Percentiles rank a stretch among this genome's conserved stretches.
phyloP scores from a whole-genome alignment of 2,797 vertebrate genomes.

The Nannoperca australis region DNA sequence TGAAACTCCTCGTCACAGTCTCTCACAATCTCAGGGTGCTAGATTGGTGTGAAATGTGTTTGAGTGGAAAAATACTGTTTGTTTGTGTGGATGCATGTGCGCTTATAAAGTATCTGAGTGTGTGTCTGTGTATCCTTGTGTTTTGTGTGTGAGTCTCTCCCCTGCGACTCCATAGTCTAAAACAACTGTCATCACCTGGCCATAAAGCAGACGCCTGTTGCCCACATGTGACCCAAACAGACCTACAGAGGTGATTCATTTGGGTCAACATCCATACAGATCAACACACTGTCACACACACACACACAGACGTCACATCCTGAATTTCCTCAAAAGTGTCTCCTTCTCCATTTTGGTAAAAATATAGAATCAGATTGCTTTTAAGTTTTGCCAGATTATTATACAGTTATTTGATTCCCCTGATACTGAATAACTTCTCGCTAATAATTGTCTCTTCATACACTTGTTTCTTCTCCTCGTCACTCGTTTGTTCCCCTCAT shows the following conservation, averaged over 20 bases:
- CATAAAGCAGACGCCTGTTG: slow-evolving; percentile 59
- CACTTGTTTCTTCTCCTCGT: not conserved
- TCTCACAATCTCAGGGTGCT: slow-evolving; percentile 66
- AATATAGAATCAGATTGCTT: not conserved
- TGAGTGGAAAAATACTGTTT: slow-evolving; percentile 16
- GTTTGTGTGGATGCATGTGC: not conserved
- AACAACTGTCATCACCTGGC: slow-evolving; percentile 67
- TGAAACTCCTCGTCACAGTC: slow-evolving; percentile 18
- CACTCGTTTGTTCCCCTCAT: not conserved
- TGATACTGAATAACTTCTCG: slow-evolving; percentile 10
- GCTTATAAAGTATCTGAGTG: not conserved
- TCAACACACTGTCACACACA: slow-evolving; percentile 26
- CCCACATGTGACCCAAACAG: slow-evolving; percentile 42
- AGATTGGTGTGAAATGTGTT: slow-evolving; percentile 77
- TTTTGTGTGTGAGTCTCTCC: slow-evolving; percentile 27
- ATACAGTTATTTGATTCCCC: slow-evolving; percentile 1
- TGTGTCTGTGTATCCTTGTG: slow-evolving; percentile 19
- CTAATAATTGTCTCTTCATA: slow-evolving; percentile 21
- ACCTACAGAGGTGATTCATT: slow-evolving; percentile 48
- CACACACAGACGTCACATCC: slow-evolving; percentile 1
- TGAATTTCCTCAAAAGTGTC: slow-evolving; percentile 2
- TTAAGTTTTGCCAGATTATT: slow-evolving; percentile 11
- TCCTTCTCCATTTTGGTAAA: not conserved
- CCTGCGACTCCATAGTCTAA: slow-evolving; percentile 22
- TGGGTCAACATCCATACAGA: slow-evolving; percentile 3